Conservation (phyloP, 2,888 invertebrate genomes). For the Shargacucullia verbasci region DNA sequence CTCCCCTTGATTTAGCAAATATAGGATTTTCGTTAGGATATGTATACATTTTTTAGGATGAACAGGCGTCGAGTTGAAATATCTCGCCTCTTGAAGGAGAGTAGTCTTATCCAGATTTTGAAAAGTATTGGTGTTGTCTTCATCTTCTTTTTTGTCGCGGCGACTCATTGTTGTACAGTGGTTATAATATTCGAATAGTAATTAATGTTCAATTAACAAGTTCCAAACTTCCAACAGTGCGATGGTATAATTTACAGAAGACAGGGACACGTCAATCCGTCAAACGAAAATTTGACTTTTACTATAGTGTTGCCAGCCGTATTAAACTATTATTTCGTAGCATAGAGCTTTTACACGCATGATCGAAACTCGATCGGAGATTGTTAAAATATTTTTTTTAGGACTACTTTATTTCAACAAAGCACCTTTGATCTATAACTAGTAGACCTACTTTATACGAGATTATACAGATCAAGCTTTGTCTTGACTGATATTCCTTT, state of each 20-base stretch:
- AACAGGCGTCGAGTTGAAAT: slow-evolving; percentile 98
- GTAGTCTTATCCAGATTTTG: slow-evolving; percentile 97
- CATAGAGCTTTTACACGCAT: too few species aligned
- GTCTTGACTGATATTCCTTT: too few species aligned
- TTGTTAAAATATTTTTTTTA: too few species aligned
- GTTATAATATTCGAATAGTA: background rate
- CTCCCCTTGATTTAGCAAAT: slow-evolving; percentile 98
- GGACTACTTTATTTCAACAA: too few species aligned
- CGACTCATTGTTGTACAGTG: slow-evolving; percentile 53
- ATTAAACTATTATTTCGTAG: too few species aligned
- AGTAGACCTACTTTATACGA: too few species aligned
- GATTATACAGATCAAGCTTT: too few species aligned
- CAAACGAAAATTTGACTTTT: background rate
- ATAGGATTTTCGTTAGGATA: slow-evolving; percentile 97
- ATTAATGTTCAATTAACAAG: slow-evolving; percentile 1
- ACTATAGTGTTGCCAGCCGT: background rate
- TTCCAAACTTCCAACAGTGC: slow-evolving; percentile 2
- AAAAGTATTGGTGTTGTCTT: slow-evolving; percentile 95
- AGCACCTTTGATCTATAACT: too few species aligned
- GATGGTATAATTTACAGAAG: background rate
- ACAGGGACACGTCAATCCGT: slow-evolving; percentile 11
- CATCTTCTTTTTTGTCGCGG: slow-evolving; percentile 74
- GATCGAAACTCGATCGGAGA: too few species aligned
- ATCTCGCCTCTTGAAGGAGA: slow-evolving; percentile 97
- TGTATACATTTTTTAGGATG: slow-evolving; percentile 98